phyloP scores from a whole-genome alignment of 2,888 invertebrate species.

The Coleophora deauratella region DNA sequence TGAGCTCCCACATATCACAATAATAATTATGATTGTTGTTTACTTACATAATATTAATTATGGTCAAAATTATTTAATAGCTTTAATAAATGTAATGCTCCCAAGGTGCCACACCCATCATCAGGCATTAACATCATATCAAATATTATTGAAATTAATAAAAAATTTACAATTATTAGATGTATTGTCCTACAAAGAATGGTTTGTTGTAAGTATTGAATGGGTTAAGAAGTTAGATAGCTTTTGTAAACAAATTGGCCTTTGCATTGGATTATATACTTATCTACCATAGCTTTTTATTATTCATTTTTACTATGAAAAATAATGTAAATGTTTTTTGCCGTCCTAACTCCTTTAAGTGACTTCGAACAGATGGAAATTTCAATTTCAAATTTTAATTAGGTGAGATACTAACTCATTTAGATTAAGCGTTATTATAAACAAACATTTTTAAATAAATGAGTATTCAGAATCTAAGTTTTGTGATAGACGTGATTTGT shows the following conservation, averaged over 20 bases:
- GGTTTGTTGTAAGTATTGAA: neutral
- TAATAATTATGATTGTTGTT: slow-evolving; percentile 17
- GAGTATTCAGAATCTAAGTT: slow-evolving; percentile 25
- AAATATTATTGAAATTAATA: slow-evolving; percentile 3
- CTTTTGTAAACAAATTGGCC: slow-evolving; percentile 40
- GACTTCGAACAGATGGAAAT: slow-evolving; percentile 27
- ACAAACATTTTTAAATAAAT: slow-evolving; percentile 10
- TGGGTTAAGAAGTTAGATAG: slow-evolving; percentile 24
- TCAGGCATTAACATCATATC: slow-evolving; percentile 31
- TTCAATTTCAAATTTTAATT: too few species aligned
- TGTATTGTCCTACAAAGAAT: too few species aligned
- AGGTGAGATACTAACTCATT: too few species aligned
- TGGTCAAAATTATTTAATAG: neutral
- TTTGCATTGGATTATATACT: slow-evolving; percentile 15
- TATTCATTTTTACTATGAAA: too few species aligned
- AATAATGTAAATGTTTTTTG: too few species aligned
- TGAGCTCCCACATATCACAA: slow-evolving; percentile 46
- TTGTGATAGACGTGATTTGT: slow-evolving; percentile 34
- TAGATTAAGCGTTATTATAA: too few species aligned
- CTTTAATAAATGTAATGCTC: slow-evolving; percentile 20
- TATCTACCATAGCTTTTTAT: slow-evolving; percentile 12
- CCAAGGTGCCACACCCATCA: slow-evolving; percentile 38
- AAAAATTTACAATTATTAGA: neutral
- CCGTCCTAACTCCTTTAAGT: too few species aligned
- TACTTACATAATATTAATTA: slow-evolving; percentile 10